A percentile compares a stretch with the other conserved stretches of the same genome.
Evolutionary conservation across 2,888 invertebrate species (phyloP).

Genomic region (Yponomeuta plumbellus): DNA sequence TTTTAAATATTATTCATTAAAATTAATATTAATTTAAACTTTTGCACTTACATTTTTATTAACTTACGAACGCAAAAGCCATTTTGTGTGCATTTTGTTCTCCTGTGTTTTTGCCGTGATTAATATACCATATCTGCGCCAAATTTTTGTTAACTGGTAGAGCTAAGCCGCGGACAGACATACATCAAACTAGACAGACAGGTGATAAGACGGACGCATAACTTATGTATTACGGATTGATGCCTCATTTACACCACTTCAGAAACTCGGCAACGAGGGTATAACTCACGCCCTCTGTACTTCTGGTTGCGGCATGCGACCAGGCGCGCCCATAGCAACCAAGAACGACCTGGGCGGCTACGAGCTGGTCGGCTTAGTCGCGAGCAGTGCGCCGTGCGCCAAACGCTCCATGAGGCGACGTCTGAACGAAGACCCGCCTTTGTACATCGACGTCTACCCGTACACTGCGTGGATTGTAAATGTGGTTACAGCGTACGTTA

Average conservation of each 20-base stretch:
- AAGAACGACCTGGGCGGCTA: slow-evolving; percentile 49
- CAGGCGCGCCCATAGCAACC: slow-evolving; percentile 54
- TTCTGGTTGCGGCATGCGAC: slow-evolving; percentile 57
- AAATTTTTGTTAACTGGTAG: too few species aligned
- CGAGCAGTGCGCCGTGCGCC: slow-evolving; percentile 46
- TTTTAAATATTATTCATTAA: too few species aligned
- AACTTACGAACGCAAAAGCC: too few species aligned
- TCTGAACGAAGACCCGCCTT: slow-evolving; percentile 51
- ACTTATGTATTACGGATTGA: slow-evolving; percentile 45
- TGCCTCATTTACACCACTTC: slow-evolving; percentile 13
- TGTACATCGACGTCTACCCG: slow-evolving; percentile 60
- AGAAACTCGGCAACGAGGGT: slow-evolving; percentile 51
- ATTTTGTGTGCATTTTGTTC: too few species aligned
- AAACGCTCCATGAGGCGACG: slow-evolving; percentile 44
- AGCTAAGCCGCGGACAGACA: too few species aligned
- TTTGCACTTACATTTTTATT: too few species aligned
- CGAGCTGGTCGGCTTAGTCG: slow-evolving; percentile 53
- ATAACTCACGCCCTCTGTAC: slow-evolving; percentile 57
- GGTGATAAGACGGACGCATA: too few species aligned
- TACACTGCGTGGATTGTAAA: slow-evolving; percentile 58
- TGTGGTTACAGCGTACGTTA: slow-evolving; percentile 48
- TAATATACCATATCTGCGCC: too few species aligned
- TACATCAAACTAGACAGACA: too few species aligned
- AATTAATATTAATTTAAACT: too few species aligned
- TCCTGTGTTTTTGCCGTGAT: too few species aligned